Percentiles rank a stretch among this genome's conserved stretches.
Evolutionary conservation across 2,113 vertebrate species (phyloP).

Genomic region (Psilopsiagon aurifrons): DNA sequence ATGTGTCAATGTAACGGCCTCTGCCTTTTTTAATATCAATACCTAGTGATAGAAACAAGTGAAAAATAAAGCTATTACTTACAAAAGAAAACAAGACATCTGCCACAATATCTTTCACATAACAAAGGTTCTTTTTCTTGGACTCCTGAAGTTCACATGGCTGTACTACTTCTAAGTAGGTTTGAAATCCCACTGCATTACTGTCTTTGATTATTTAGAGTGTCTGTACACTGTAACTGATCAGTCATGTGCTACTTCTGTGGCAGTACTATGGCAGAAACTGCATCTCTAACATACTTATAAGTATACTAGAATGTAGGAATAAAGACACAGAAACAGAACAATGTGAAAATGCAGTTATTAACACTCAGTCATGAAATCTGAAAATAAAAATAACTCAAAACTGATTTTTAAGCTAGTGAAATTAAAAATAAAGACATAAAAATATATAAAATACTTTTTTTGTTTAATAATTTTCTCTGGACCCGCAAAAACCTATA

Average conservation of each 20-base stretch:
- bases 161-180: background rate
- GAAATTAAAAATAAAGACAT: background rate
- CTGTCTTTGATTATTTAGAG: background rate
- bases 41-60: constrained; percentile 73
- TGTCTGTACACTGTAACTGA: background rate
- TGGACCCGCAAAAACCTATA: background rate
- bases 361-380: background rate
- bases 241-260: background rate
- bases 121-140: background rate
- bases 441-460: background rate
- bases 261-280: background rate
- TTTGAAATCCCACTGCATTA: background rate
- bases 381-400: background rate
- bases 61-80: background rate
- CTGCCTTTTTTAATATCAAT: constrained; percentile 95
- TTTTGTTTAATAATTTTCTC: background rate
- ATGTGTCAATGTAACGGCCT: constrained; percentile 92
- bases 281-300: background rate
- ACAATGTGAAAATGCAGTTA: background rate
- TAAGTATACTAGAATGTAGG: background rate
- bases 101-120: background rate
- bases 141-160: background rate
- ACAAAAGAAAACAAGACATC: background rate
- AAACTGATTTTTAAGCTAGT: background rate
- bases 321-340: background rate